Base-by-base conservation (phyloP, 2,113 vertebrate genomes). In the Falco punctatus region DNA sequence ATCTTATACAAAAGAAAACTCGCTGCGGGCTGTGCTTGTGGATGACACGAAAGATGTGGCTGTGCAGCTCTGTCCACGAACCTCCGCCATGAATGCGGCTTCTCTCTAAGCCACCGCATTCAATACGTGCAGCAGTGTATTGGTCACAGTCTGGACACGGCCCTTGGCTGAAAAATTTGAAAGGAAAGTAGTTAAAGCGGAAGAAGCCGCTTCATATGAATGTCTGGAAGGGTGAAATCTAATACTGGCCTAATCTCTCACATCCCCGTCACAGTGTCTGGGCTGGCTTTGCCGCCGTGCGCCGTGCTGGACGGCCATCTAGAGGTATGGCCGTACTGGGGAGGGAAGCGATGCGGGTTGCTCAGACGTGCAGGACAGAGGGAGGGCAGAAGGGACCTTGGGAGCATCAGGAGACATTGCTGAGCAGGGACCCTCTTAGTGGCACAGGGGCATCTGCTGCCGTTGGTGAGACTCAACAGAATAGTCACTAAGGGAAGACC, bases 71-170 rank as follows among this genome's bases (percentile, higher is more conserved):
- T 81, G 40, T 28, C 54, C 28, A 1, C 15, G 55, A 77, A 73
- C 22, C 21, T 46, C 59, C 32, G 59, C 73, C 55, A 15, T 55
- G 78, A 89, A 84, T 15, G n/a, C 7, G 1, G 59, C 73, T 75
- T 52, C 61, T 71, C 54, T 44, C 90, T 93, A 77, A 94, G 80
- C 59, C 58, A 11, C 57, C 78, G 64, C 49, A 70, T 73, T 91
- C 84, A 81, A 5, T 33, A 28, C 10, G 54, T 91, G 86, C 73
- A 59, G 65, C 33, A 59, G 59, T 20, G 32, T 90, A 54, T 94
- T 84, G 86, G 90, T 93, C 94, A 96, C 95, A 94, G 82, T 90
- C 91, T 95, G 82, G 69, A 69, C 28, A 30, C 81, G 85, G 89
- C 49, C 58, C 64, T 84, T 65, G 73, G 82, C 79, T 94, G 70